Percentiles rank a stretch among this genome's conserved stretches.
phyloP scores from a whole-genome alignment of 2,113 vertebrate species.

The Chiloscyllium plagiosum region DNA sequence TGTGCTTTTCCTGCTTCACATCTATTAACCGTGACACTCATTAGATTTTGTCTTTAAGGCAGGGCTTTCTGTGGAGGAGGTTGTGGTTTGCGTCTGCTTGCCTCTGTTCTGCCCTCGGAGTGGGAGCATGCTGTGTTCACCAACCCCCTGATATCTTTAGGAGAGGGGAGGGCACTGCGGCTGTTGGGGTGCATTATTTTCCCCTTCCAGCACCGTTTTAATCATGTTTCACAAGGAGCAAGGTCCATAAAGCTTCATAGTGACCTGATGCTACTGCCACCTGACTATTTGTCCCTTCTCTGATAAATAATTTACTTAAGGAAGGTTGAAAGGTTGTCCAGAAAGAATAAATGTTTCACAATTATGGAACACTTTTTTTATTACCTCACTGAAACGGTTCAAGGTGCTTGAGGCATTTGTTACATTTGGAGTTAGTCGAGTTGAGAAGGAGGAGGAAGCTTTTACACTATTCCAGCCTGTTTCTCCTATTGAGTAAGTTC shows the following conservation, averaged over 20 bases:
- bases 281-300: neutral
- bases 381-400: neutral
- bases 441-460: neutral
- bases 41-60: no score
- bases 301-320: neutral
- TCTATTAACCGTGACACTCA: no score
- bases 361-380: neutral
- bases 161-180: no score
- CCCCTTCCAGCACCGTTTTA: no score
- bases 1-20: no score
- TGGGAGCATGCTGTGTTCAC: no score
- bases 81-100: no score
- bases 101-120: no score
- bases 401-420: neutral
- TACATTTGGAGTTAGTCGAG: neutral
- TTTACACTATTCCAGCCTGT: neutral
- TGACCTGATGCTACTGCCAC: neutral
- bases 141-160: no score
- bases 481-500: neutral
- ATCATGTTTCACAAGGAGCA: no score
- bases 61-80: no score
- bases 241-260: neutral
- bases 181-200: no score
- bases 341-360: neutral
- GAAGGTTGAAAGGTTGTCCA: neutral